A percentile compares a stretch with the other conserved stretches of the same genome.
phyloP scores from a whole-genome alignment of 2,113 vertebrate genomes.

The Notiomystis cincta region DNA sequence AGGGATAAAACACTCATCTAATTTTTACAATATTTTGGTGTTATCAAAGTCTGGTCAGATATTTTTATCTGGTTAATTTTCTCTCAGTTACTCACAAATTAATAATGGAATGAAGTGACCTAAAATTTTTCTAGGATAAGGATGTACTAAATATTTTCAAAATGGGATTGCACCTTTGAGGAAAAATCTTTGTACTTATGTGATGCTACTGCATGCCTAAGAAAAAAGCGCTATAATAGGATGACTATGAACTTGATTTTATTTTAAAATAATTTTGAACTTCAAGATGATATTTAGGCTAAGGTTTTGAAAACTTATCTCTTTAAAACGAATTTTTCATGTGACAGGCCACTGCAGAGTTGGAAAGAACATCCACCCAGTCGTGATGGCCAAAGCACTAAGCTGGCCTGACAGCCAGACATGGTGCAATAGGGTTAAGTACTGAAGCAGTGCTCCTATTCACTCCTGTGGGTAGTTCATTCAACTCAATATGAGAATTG shows the following conservation, averaged over 20 bases:
- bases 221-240: neutral
- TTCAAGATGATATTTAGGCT: neutral
- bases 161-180: neutral
- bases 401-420: neutral
- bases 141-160: neutral
- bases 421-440: neutral
- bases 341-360: accelerated
- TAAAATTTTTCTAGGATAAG: neutral
- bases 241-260: neutral
- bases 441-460: neutral
- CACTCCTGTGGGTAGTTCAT: neutral
- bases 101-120: neutral
- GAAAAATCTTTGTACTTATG: neutral
- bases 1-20: neutral
- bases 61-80: constrained; percentile 12
- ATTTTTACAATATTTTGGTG: neutral
- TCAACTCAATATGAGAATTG: neutral
- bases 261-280: neutral
- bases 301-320: neutral
- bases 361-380: neutral
- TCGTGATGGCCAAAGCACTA: neutral
- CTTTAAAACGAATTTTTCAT: neutral
- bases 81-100: neutral
- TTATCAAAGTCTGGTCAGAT: neutral
- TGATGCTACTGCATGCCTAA: neutral